Percentiles rank a stretch among this genome's conserved stretches.
phyloP scores from a whole-genome alignment of 2,888 invertebrate species.

The Salticus scenicus region DNA sequence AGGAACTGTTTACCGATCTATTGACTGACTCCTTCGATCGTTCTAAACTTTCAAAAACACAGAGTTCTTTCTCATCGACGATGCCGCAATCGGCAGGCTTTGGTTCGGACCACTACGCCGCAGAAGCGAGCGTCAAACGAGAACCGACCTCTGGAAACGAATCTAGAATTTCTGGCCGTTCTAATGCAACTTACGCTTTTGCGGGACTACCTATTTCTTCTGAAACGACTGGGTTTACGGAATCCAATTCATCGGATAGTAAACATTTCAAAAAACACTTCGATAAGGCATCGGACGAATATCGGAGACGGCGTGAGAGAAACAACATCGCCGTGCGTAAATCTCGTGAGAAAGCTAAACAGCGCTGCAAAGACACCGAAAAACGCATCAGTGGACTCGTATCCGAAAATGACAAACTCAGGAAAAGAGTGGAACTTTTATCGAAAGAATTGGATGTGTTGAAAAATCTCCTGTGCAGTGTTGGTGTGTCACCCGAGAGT shows the following conservation, averaged over 20 bases:
- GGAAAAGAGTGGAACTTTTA: constrained; percentile 92
- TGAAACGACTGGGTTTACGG: constrained; percentile 23
- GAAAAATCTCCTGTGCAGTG: constrained; percentile 83
- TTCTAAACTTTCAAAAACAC: background rate
- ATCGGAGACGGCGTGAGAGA: constrained; percentile 90
- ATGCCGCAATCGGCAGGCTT: constrained; percentile 95
- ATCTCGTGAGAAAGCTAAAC: constrained; percentile 96
- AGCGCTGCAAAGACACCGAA: constrained; percentile 93
- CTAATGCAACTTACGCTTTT: constrained; percentile 20
- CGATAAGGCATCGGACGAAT: constrained; percentile 92
- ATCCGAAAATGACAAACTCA: constrained; percentile 92
- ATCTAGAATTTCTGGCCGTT: constrained; percentile 27
- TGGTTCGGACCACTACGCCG: constrained; percentile 78
- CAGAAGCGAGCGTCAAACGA: constrained; percentile 72
- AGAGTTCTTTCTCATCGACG: constrained; percentile 74
- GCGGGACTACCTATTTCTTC: constrained; percentile 39
- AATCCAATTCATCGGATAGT: constrained; percentile 13
- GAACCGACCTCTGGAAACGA: constrained; percentile 71
- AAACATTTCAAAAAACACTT: constrained; percentile 52
- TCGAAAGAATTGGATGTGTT: constrained; percentile 92
- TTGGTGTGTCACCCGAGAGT: constrained; percentile 80
- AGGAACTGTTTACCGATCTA: constrained; percentile 40
- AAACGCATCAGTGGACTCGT: constrained; percentile 91
- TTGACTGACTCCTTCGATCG: constrained; percentile 18
- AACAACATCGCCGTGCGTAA: constrained; percentile 98